phyloP scores from a whole-genome alignment of 2,888 invertebrate species.

The Monoplex corrugatus region DNA sequence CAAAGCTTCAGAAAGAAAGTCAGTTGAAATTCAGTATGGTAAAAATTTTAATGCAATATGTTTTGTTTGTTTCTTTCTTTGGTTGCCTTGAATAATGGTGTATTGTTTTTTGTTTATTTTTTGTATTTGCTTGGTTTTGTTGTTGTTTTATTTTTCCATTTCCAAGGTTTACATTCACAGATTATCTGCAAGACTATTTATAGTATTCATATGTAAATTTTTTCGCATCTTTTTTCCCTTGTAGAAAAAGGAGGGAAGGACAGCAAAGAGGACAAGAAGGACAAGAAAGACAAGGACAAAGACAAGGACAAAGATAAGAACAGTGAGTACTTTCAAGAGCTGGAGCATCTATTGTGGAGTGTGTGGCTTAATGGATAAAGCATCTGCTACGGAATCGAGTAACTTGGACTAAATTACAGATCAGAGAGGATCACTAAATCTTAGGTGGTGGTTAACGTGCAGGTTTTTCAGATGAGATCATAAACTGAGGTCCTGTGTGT shows the following conservation, averaged over 20 bases:
- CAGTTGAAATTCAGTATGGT: too few relatives aligned
- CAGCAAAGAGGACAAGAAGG: constrained; percentile 73
- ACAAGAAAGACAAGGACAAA: constrained; percentile 73
- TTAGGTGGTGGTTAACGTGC: too few relatives aligned
- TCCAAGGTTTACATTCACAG: not conserved
- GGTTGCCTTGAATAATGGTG: too few relatives aligned
- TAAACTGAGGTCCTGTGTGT: too few relatives aligned
- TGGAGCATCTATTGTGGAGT: too few relatives aligned
- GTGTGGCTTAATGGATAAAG: too few relatives aligned
- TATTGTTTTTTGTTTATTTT: not conserved
- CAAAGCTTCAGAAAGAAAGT: too few relatives aligned
- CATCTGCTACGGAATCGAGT: too few relatives aligned
- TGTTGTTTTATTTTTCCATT: not conserved
- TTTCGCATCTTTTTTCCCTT: constrained; percentile 32
- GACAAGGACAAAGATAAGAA: constrained; percentile 74
- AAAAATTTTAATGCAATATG: too few relatives aligned
- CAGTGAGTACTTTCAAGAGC: constrained; percentile 66
- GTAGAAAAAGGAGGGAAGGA: constrained; percentile 61
- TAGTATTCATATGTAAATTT: not conserved
- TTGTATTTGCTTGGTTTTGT: not conserved
- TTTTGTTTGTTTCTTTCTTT: not conserved
- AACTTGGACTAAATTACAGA: too few relatives aligned
- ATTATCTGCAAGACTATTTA: not conserved
- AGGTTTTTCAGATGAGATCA: too few relatives aligned
- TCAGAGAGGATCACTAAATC: too few relatives aligned